phyloP scores from a whole-genome alignment of 2,888 invertebrate species.

The Hyppa rectilinea region DNA sequence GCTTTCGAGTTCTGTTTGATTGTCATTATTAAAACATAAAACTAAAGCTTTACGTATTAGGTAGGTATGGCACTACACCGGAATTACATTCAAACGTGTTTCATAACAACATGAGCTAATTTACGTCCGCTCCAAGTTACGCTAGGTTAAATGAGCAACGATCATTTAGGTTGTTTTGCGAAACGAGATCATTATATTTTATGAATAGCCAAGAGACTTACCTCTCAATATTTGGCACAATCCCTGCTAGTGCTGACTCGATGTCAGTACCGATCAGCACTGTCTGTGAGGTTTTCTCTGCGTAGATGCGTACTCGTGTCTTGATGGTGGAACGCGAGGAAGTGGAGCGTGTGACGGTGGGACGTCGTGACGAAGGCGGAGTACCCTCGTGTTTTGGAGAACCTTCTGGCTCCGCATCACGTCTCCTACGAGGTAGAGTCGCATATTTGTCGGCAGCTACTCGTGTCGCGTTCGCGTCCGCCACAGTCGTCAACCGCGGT shows the following conservation, averaged over 20 bases:
- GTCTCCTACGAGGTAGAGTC: conserved; percentile 94
- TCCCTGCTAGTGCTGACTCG: conserved; percentile 93
- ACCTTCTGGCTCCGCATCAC: conserved; percentile 92
- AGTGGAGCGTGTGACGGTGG: conserved; percentile 82
- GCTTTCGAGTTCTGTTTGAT: neutral
- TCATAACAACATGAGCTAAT: conserved; percentile 45
- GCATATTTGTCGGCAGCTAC: conserved; percentile 93
- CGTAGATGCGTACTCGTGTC: conserved; percentile 93
- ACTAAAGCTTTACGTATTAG: neutral
- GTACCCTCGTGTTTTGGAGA: conserved; percentile 85
- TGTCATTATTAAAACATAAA: neutral
- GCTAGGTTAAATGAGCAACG: conserved; percentile 31
- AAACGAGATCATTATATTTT: conserved; percentile 33
- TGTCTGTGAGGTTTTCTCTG: conserved; percentile 95
- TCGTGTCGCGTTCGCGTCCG: conserved; percentile 81
- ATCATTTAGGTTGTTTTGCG: conserved; percentile 38
- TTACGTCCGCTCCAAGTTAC: conserved; percentile 31
- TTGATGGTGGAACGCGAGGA: conserved; percentile 84
- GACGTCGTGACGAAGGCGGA: conserved; percentile 82
- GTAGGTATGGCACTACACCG: neutral
- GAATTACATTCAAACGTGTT: conserved; percentile 31
- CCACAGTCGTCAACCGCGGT: conserved; percentile 78
- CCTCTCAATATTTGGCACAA: conserved; percentile 87
- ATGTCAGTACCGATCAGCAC: conserved; percentile 93
- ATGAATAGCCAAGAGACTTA: conserved; percentile 66